phyloP scores from a whole-genome alignment of 2,797 vertebrate species.

The Pampus argenteus region DNA sequence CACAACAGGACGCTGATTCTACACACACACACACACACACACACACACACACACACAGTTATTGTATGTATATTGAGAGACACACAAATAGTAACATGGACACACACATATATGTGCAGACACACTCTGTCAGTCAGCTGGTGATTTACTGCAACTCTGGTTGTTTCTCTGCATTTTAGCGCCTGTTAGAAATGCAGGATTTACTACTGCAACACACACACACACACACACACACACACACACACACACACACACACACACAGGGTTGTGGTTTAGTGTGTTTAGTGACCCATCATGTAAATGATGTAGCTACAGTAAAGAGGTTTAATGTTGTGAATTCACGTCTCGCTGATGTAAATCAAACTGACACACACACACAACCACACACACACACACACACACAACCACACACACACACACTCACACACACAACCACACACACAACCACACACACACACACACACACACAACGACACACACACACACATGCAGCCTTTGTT shows the following conservation, averaged over 20 bases:
- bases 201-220: conserved; percentile 65
- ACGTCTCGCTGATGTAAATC: conserved; percentile 64
- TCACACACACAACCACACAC: conserved; percentile 41
- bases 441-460: conserved; percentile 40
- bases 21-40: conserved; percentile 27
- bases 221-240: conserved; percentile 18
- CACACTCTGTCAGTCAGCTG: conserved; percentile 51
- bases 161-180: conserved; percentile 81
- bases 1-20: conserved; percentile 42
- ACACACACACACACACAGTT: neutral
- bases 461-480: conserved; percentile 29
- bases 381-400: conserved; percentile 31
- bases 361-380: conserved; percentile 45
- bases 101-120: conserved; percentile 22
- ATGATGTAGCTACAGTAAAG: conserved; percentile 81
- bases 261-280: neutral
- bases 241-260: conserved; percentile 11
- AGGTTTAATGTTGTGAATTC: conserved; percentile 78
- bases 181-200: conserved; percentile 80
- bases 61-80: neutral
- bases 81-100: too few species aligned
- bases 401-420: conserved; percentile 15
- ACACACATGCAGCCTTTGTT: neutral
- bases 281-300: conserved; percentile 80
- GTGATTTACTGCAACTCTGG: conserved; percentile 77